Conservation (phyloP, 1,140 invertebrate genomes). For the Chironomus tepperi region DNA sequence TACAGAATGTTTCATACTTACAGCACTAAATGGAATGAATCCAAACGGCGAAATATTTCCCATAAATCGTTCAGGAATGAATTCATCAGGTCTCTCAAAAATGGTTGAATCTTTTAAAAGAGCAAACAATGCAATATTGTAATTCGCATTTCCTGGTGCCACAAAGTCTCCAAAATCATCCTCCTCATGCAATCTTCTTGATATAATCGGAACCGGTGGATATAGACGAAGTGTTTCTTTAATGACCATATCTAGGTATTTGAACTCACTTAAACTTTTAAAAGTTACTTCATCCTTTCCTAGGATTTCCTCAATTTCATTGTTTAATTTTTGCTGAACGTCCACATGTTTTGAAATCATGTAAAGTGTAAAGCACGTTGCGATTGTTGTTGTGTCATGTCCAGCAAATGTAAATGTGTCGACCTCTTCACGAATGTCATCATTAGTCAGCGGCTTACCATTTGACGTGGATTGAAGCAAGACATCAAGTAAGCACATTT, state of each 20-base stretch:
- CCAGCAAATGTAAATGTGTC: constrained; percentile 48
- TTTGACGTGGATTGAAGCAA: constrained; percentile 50
- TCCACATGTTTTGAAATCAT: constrained; percentile 31
- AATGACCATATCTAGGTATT: constrained; percentile 54
- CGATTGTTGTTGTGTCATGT: constrained; percentile 36
- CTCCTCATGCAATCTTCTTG: constrained; percentile 40
- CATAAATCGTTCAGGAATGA: constrained; percentile 64
- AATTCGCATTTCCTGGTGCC: not conserved
- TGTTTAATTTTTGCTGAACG: constrained; percentile 29
- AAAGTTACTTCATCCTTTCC: constrained; percentile 35
- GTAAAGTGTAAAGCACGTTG: constrained; percentile 31
- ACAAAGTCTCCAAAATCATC: constrained; percentile 20
- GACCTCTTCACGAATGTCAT: constrained; percentile 43
- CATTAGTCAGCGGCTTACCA: constrained; percentile 44
- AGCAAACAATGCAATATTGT: not conserved
- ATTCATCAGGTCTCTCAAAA: constrained; percentile 56
- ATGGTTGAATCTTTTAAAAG: constrained; percentile 39
- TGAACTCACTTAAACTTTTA: constrained; percentile 45
- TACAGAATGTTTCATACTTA: no score
- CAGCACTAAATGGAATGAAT: constrained; percentile 66
- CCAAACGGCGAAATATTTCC: constrained; percentile 44
- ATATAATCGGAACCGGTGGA: constrained; percentile 54
- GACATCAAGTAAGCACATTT: constrained; percentile 58
- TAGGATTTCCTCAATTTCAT: constrained; percentile 26
- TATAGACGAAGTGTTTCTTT: constrained; percentile 52